Percentiles rank a stretch among this genome's conserved stretches.
Evolutionary conservation across 2,888 invertebrate species (phyloP).

Genomic region (Drosophila leonis): DNA sequence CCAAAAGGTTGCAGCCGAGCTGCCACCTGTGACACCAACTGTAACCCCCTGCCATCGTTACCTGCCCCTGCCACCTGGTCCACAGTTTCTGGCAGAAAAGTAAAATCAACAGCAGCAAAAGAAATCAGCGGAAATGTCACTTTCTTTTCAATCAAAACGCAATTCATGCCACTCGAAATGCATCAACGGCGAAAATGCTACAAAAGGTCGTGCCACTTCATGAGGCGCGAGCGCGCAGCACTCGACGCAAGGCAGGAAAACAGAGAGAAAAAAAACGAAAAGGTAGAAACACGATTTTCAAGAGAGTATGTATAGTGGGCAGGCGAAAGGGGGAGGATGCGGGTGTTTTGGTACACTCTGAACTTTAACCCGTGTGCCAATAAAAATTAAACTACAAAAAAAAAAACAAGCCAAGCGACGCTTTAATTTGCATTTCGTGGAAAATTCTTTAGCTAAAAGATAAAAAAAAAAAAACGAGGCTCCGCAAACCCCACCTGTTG

Average conservation of each 20-base stretch:
- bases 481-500: not conserved
- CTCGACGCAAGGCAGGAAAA: constrained; percentile 38
- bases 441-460: constrained; percentile 71
- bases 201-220: constrained; percentile 63
- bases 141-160: constrained; percentile 82
- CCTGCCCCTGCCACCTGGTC: not conserved
- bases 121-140: constrained; percentile 81
- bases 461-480: constrained; percentile 5
- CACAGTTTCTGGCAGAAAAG: constrained; percentile 38
- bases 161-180: constrained; percentile 77
- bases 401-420: constrained; percentile 42
- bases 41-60: not conserved
- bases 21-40: constrained; percentile 3
- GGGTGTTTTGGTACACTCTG: constrained; percentile 58
- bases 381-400: constrained; percentile 31
- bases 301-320: constrained; percentile 44
- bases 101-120: constrained; percentile 52
- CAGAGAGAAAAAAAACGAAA: constrained; percentile 45
- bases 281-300: constrained; percentile 74
- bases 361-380: constrained; percentile 71
- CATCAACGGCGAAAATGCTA: constrained; percentile 41
- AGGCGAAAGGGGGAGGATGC: not conserved
- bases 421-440: constrained; percentile 84
- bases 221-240: constrained; percentile 40
- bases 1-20: constrained; percentile 19